These are phyloP conservation scores for Heliothis subflexa DNA, from an alignment of 1,140 invertebrate species.

Conservation along the genomic window DNA sequence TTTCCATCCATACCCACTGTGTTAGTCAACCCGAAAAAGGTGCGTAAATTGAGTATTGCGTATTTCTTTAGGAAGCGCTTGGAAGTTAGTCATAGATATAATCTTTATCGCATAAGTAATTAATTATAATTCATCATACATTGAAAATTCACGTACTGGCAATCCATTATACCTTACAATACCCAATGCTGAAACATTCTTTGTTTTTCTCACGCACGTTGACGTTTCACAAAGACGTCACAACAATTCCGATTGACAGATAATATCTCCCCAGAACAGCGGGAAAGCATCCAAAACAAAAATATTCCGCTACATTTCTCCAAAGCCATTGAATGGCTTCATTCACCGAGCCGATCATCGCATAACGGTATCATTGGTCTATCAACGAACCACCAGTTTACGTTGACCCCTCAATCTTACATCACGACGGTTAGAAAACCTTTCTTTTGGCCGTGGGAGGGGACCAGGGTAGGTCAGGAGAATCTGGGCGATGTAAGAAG, in stretches of 20 bases:
- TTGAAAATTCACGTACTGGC: too few species aligned
- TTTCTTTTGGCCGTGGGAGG: slow-evolving; percentile 2
- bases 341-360: slow-evolving; percentile 56
- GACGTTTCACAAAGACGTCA: slow-evolving; percentile 5
- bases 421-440: neutral
- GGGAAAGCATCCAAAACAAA: slow-evolving; percentile 50
- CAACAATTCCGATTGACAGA: slow-evolving; percentile 33
- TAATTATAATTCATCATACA: too few species aligned
- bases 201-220: neutral
- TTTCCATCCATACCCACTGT: too few species aligned
- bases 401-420: slow-evolving; percentile 27
- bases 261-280: slow-evolving; percentile 36
- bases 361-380: slow-evolving; percentile 57
- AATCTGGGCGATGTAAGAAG: slow-evolving; percentile 37
- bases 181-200: too few species aligned
- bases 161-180: neutral
- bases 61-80: too few species aligned
- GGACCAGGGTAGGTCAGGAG: slow-evolving; percentile 25
- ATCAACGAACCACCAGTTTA: slow-evolving; percentile 45
- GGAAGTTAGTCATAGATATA: too few species aligned
- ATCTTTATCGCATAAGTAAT: too few species aligned
- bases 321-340: slow-evolving; percentile 59
- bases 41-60: too few species aligned
- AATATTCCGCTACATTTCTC: slow-evolving; percentile 58
- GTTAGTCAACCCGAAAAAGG: too few species aligned